Base-by-base conservation (phyloP, 2,888 invertebrate species). In the Platycheirus albimanus region DNA sequence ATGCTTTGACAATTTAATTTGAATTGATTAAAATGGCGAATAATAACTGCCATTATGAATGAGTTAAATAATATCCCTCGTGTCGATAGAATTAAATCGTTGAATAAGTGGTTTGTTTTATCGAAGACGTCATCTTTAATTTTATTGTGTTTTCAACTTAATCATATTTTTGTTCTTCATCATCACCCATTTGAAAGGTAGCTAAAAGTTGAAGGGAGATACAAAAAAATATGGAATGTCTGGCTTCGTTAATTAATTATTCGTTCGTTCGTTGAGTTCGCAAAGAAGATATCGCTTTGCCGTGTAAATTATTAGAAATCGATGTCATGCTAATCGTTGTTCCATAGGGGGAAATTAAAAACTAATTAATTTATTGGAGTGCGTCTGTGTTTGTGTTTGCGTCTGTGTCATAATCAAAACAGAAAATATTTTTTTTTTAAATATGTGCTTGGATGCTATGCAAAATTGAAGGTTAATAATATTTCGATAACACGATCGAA, bases 1-100 rank as follows among this genome's bases (percentile, higher is more conserved):
- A 64, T 41, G 67, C 45, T 80, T 70, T 75, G 75, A 75, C 79
- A 70, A 74, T 75, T 80, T 64, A 66, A 80, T 70, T 75, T 58
- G 45, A 76, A 75, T 70, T 30, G 51, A 80, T 75, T 70, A 75
- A 64, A 63, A 51, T 17, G 17, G 20, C 54, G 24, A 41, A 41
- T 49, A 49, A 24, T 33, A 33, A 33, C 1, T 24, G 8, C 20
- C 3, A 41, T 56, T 15, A 38, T 24, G 10, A 41, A 38, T 24
- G 10, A 41, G 7, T 10, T 11, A 20, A 38, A 24, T 38, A n/a
- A n/a, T n/a, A n/a, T n/a, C 13, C 0, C 8, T 13, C 30, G n/a
- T n/a, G n/a, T 47, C 15, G 51, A 56, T 56, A 54, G 3, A n/a
- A 19, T n/a, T 33, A 6, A 41, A 24, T 24, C 4, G 10, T 24